phyloP scores from a whole-genome alignment of 2,888 invertebrate species.

The Heliconius erato region DNA sequence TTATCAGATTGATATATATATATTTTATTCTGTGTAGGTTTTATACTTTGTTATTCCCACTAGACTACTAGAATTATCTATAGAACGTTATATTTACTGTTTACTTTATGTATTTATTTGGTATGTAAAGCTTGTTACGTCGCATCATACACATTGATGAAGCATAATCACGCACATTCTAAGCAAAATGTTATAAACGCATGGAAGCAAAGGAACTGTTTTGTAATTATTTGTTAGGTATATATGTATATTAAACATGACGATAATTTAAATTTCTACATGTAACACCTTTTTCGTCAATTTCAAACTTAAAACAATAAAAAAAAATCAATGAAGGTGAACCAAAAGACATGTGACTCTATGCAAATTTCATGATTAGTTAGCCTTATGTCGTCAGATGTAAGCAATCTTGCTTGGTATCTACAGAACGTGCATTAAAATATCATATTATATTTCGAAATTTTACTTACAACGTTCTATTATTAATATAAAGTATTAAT shows the following conservation, averaged over 20 bases:
- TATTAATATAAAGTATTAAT: constrained; percentile 2
- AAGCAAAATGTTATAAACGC: constrained; percentile 57
- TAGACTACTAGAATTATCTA: background rate
- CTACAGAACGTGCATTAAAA: constrained; percentile 29
- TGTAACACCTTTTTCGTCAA: no score
- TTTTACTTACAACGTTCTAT: background rate
- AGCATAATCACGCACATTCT: constrained; percentile 56
- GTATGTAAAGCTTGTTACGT: constrained; percentile 60
- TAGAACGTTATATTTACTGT: constrained; percentile 14
- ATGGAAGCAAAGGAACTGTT: constrained; percentile 44
- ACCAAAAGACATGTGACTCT: constrained; percentile 21
- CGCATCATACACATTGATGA: constrained; percentile 56
- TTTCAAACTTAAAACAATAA: no score
- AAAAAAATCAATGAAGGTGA: constrained; percentile 25
- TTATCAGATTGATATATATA: no score
- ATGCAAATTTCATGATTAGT: constrained; percentile 40
- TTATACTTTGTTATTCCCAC: no score
- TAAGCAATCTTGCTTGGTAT: constrained; percentile 32
- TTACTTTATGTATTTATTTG: constrained; percentile 51
- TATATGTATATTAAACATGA: background rate
- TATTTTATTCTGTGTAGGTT: no score
- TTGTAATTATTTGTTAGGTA: constrained; percentile 31
- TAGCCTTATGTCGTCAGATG: constrained; percentile 35
- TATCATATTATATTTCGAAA: constrained; percentile 30
- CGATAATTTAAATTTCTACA: no score